Percentiles rank a stretch among this genome's conserved stretches.
These are phyloP conservation scores for Dasyprocta punctata DNA, from an alignment of 2,113 vertebrate genomes.

Conservation along the genomic window DNA sequence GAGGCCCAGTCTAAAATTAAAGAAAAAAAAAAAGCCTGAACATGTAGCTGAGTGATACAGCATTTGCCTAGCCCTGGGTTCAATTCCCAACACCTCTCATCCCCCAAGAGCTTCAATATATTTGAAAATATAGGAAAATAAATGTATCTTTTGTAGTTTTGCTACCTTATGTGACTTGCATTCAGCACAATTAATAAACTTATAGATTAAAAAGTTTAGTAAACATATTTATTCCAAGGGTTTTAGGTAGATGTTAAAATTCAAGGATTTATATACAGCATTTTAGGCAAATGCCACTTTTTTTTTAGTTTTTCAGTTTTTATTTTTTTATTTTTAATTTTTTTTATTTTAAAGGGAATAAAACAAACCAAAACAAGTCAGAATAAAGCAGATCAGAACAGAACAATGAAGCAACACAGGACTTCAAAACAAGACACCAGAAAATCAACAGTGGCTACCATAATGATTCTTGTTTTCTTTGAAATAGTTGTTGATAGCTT, in stretches of 20 bases:
- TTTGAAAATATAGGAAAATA: not conserved
- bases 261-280: not conserved
- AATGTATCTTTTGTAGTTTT: not conserved
- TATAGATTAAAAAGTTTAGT: not conserved
- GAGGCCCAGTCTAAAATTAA: not conserved
- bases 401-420: too few species aligned
- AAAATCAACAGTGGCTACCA: too few species aligned
- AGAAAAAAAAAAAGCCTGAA: not conserved
- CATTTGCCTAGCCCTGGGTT: not conserved
- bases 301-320: too few species aligned
- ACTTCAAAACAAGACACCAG: too few species aligned
- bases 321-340: too few species aligned
- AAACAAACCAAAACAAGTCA: too few species aligned
- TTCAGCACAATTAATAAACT: conserved; percentile 11
- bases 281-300: not conserved
- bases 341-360: too few species aligned
- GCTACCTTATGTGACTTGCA: not conserved
- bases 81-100: not conserved
- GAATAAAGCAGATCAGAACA: too few species aligned
- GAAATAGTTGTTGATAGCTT: too few species aligned
- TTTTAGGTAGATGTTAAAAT: not conserved
- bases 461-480: too few species aligned
- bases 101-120: not conserved
- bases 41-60: not conserved
- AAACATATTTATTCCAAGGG: not conserved